Evolutionary conservation across 2,888 invertebrate genomes (phyloP).

Genomic region (Beris morrisii): DNA sequence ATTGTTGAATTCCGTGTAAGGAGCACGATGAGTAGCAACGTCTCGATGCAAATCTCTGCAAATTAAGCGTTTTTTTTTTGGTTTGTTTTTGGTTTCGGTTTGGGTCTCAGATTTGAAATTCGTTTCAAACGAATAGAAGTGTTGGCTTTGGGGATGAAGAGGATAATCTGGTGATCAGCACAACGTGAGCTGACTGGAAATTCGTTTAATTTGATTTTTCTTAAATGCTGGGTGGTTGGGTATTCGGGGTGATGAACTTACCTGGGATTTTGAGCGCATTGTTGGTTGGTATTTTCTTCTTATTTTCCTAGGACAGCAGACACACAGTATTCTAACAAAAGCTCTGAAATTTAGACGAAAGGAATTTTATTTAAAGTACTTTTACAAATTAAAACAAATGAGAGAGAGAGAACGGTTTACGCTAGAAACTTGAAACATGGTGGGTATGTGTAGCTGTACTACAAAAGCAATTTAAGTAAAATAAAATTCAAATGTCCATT

Average conservation of each 20-base stretch:
- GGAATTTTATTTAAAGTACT: constrained; percentile 8
- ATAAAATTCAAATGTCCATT: too few relatives aligned
- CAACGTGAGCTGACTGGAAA: too few relatives aligned
- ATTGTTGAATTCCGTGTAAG: constrained; percentile 69
- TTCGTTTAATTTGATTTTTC: too few relatives aligned
- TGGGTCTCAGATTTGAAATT: background rate
- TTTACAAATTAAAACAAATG: too few relatives aligned
- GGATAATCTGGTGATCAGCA: too few relatives aligned
- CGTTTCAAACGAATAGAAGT: too few relatives aligned
- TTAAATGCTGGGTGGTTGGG: too few relatives aligned
- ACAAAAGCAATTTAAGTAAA: too few relatives aligned
- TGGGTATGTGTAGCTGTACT: too few relatives aligned
- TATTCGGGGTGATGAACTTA: constrained; percentile 52
- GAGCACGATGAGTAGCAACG: constrained; percentile 82
- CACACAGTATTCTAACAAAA: constrained; percentile 87
- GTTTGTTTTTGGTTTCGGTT: background rate
- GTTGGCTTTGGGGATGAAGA: too few relatives aligned
- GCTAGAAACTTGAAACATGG: too few relatives aligned
- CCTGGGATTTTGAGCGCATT: constrained; percentile 85
- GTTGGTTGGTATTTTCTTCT: constrained; percentile 81
- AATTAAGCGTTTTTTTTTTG: constrained; percentile 48
- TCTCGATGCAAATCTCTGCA: constrained; percentile 76
- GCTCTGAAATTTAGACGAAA: constrained; percentile 70
- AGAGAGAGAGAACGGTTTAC: too few relatives aligned
- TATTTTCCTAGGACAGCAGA: constrained; percentile 82